phyloP scores from a whole-genome alignment of 2,888 invertebrate species.

The Crematogaster levior region DNA sequence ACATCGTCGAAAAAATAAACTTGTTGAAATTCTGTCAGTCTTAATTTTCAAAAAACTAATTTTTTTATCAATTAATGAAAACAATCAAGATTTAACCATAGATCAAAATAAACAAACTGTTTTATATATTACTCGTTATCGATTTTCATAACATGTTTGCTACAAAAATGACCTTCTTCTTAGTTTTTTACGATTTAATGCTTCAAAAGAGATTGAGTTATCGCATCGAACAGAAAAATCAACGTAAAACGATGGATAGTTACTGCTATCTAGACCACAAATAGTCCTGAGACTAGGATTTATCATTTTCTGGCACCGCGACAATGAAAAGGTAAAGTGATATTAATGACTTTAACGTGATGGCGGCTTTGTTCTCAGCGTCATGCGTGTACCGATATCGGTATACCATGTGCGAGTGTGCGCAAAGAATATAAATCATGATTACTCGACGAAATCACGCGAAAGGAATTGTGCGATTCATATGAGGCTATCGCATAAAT shows the following conservation, averaged over 20 bases:
- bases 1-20: not conserved
- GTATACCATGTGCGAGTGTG: not conserved
- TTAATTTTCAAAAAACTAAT: not conserved
- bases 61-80: not conserved
- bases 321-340: slow-evolving; percentile 51
- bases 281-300: slow-evolving; percentile 35
- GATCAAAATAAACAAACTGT: not conserved
- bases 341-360: slow-evolving; percentile 53
- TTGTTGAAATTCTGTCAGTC: not conserved
- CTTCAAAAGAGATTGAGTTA: slow-evolving; percentile 35
- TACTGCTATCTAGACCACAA: slow-evolving; percentile 18
- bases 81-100: not conserved
- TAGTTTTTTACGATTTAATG: not conserved
- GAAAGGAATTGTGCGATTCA: slow-evolving; percentile 31
- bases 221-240: slow-evolving; percentile 20
- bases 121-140: not conserved
- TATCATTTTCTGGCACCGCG: slow-evolving; percentile 35
- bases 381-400: not conserved
- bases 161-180: not conserved
- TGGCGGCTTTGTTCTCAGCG: slow-evolving; percentile 42
- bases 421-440: slow-evolving; percentile 49
- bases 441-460: slow-evolving; percentile 41
- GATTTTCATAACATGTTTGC: slow-evolving; percentile 22
- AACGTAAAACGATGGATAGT: slow-evolving; percentile 17
- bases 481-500: slow-evolving; percentile 17